A percentile compares a stretch with the other conserved stretches of the same genome.
phyloP scores from a whole-genome alignment of 2,888 invertebrate species.

The Phoronis australis region DNA sequence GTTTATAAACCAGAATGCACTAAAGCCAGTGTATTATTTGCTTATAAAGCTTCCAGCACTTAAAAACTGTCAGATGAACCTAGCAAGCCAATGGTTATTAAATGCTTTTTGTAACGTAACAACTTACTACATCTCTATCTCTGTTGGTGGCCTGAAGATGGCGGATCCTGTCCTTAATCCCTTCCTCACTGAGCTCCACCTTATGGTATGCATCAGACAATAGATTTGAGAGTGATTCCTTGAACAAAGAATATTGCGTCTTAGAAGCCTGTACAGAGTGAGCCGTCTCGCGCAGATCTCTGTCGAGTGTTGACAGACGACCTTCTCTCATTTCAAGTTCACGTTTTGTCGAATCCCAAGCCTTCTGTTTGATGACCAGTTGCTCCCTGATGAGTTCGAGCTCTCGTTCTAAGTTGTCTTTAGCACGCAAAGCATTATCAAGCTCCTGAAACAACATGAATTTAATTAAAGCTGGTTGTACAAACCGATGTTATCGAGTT shows the following conservation, averaged over 20 bases:
- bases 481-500: too few species aligned
- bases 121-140: constrained; percentile 36
- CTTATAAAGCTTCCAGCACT: background rate
- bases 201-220: constrained; percentile 27
- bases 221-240: constrained; percentile 38
- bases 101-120: background rate
- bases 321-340: constrained; percentile 34
- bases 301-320: constrained; percentile 23
- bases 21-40: background rate
- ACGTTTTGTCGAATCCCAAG: constrained; percentile 28
- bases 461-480: too few species aligned
- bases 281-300: constrained; percentile 21
- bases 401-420: constrained; percentile 37
- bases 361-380: constrained; percentile 32
- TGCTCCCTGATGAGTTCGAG: constrained; percentile 33
- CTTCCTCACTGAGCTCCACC: constrained; percentile 36
- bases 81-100: background rate
- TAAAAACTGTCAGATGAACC: background rate
- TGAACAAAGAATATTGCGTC: constrained; percentile 31
- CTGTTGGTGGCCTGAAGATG: constrained; percentile 21
- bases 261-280: constrained; percentile 22
- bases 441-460: constrained; percentile 31
- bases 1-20: too few species aligned
- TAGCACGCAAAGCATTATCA: constrained; percentile 32
- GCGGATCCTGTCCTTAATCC: constrained; percentile 33